Evolutionary conservation across 2,888 invertebrate species (phyloP).

Genomic region (Lasius fuliginosus): DNA sequence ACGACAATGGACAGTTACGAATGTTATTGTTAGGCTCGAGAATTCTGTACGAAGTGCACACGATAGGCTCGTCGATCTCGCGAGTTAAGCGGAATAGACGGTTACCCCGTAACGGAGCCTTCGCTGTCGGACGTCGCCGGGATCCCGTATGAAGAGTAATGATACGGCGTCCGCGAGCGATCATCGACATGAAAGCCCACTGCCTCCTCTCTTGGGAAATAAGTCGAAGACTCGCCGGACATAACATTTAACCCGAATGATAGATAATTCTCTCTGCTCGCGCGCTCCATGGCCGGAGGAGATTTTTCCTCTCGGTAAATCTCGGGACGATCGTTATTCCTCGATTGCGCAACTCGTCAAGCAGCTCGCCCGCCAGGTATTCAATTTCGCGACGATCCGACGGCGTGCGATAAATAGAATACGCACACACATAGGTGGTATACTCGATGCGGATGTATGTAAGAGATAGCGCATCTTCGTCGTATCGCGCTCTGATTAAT

Average conservation of each 20-base stretch:
- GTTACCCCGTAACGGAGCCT: conserved; percentile 69
- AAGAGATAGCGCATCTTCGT: neutral
- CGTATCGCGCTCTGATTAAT: neutral
- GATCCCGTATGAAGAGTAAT: conserved; percentile 66
- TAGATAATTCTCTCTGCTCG: conserved; percentile 65
- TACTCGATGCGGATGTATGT: neutral
- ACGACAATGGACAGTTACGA: conserved; percentile 44
- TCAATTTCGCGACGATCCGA: conserved; percentile 28
- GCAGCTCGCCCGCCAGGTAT: conserved; percentile 5
- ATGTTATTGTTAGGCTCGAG: conserved; percentile 47
- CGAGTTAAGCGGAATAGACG: conserved; percentile 62
- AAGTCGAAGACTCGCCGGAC: conserved; percentile 65
- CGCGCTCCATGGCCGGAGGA: conserved; percentile 32
- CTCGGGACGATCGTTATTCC: conserved; percentile 40
- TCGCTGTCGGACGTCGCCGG: conserved; percentile 61
- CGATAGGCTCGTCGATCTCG: conserved; percentile 54
- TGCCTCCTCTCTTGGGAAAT: conserved; percentile 66
- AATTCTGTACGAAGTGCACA: conserved; percentile 12
- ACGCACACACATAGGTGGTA: neutral
- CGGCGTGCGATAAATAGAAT: neutral
- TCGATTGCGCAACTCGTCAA: conserved; percentile 41
- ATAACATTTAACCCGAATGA: conserved; percentile 69
- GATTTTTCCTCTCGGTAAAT: conserved; percentile 44
- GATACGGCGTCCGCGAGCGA: conserved; percentile 62
- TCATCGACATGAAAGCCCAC: conserved; percentile 67